Evolutionary conservation across 2,113 vertebrate genomes (phyloP).

Genomic region (Myanophis thanlyinensis): DNA sequence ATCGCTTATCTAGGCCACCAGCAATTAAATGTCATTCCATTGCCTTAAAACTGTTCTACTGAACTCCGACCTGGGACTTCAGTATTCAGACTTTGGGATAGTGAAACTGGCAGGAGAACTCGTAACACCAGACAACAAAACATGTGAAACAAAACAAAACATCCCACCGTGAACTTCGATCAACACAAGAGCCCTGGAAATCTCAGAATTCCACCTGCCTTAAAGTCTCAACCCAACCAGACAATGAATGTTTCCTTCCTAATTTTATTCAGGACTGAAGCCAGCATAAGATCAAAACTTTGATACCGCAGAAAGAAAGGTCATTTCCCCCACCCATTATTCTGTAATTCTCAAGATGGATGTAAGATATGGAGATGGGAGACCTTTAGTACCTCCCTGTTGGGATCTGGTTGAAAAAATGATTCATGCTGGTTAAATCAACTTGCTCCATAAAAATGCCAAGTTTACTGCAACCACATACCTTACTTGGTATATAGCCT

Average conservation of each 20-base stretch:
- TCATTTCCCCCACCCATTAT: neutral
- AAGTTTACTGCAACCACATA: neutral
- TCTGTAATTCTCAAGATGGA: neutral
- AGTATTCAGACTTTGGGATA: too few relatives aligned
- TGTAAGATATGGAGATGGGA: neutral
- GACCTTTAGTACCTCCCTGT: neutral
- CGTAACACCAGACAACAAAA: neutral
- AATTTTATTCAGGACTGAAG: neutral
- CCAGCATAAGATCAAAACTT: neutral
- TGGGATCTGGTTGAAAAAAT: neutral
- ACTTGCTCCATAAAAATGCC: neutral
- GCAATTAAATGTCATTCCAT: neutral
- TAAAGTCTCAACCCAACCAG: neutral
- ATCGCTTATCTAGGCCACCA: neutral
- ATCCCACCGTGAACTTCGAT: neutral
- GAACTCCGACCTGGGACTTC: neutral
- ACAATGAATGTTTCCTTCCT: neutral
- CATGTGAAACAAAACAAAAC: neutral
- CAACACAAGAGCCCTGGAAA: neutral
- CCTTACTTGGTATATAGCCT: neutral
- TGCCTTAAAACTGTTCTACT: neutral
- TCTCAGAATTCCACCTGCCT: neutral
- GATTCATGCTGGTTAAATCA: neutral
- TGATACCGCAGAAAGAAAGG: neutral
- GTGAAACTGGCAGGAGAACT: neutral